phyloP scores from a whole-genome alignment of 2,113 vertebrate species.

The Corvus moneduloides region DNA sequence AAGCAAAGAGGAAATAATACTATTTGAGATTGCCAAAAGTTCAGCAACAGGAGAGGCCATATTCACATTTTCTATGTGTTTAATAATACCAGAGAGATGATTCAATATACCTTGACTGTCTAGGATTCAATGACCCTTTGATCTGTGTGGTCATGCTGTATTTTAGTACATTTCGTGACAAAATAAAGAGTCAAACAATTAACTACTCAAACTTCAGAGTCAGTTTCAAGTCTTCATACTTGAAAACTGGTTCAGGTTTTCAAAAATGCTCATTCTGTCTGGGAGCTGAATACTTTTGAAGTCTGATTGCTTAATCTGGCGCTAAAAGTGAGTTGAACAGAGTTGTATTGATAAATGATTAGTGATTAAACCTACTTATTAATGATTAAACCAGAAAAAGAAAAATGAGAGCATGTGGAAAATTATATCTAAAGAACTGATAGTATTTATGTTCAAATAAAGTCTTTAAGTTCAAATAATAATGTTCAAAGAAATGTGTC shows the following conservation, averaged over 20 bases:
- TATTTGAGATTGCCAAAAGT: neutral
- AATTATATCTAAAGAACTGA: neutral
- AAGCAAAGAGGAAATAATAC: neutral
- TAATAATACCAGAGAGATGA: neutral
- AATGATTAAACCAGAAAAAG: neutral
- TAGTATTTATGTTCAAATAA: neutral
- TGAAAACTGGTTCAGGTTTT: neutral
- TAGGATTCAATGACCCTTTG: neutral
- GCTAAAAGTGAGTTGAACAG: neutral
- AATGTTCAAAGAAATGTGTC: neutral
- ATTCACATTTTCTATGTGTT: neutral
- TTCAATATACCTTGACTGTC: neutral
- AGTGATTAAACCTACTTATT: neutral
- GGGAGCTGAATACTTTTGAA: neutral
- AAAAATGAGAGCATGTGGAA: neutral
- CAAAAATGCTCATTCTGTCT: neutral
- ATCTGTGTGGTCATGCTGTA: neutral
- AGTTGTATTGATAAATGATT: neutral
- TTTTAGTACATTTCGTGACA: neutral
- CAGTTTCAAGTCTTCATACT: neutral
- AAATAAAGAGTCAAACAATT: neutral
- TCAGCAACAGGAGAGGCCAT: neutral
- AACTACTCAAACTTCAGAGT: neutral
- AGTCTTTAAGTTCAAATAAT: neutral
- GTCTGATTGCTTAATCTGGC: neutral